Evolutionary conservation across 1,140 invertebrate genomes (phyloP), one percentile per base, ranked within the genome.

Genomic region (Fopius arisanus): DNA sequence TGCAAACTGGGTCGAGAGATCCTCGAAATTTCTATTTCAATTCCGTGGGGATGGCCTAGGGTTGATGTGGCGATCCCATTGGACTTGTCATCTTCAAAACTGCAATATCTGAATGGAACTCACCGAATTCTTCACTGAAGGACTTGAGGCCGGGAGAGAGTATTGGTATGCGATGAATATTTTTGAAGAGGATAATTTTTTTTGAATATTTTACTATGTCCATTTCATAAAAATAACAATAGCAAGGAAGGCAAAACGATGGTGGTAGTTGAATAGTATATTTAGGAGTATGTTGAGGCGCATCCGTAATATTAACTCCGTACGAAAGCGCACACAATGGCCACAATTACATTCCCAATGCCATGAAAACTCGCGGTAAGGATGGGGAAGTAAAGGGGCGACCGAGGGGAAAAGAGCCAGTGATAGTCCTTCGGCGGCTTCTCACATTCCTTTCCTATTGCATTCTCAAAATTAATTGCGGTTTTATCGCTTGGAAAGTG

Each of bases 291-390:
- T 67, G 16, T 41, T 48, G 48, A 23, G 51, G 65, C 10, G 19
- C 1, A 41, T 73, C 63, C 67, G 33, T 65, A 73, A 73, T 73
- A 73, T 73, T 67, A 73, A 73, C 67, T 73, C 28, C 71, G 41
- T 59, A 26, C 31, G 51, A 65, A 9, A 67, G 40, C 65, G 66
- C 65, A 73, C 19, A 29, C 26, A 28, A 54, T 19, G 21, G 21
- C 29, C 71, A 65, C 65, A 73, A 73, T 73, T 73, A 73, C 71
- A 73, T 73, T 73, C 71, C 65, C 41, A 21, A 33, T 54, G 65
- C 41, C 48, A 69, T 16, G 48, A 48, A 14, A 67, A 67, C 41
- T 33, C 29, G 28, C 29, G n/a, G 62, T 65, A 26, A 31, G 62
- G 28, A 16, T 31, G 26, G n/a, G n/a, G n/a, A n/a, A n/a, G 29